These are phyloP conservation scores for Hystrix brachyura DNA, from an alignment of 2,113 vertebrate genomes.

Conservation along the genomic window DNA sequence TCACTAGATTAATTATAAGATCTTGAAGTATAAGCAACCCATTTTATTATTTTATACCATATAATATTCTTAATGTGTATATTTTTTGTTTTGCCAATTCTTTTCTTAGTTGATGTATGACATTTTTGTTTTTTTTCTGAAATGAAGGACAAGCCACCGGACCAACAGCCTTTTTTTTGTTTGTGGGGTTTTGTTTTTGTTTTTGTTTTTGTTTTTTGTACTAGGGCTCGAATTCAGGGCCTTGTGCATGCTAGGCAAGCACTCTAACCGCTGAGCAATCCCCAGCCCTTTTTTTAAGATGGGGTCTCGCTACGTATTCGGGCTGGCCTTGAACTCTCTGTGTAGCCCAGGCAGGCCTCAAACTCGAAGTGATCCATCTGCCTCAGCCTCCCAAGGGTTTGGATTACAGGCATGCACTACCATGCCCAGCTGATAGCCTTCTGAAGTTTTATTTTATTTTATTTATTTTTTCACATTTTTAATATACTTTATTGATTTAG, in stretches of 20 bases:
- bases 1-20: neutral
- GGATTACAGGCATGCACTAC: too few relatives aligned
- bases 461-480: conserved; percentile 73
- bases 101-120: neutral
- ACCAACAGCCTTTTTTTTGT: neutral
- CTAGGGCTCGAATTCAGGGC: too few relatives aligned
- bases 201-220: neutral
- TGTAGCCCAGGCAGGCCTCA: too few relatives aligned
- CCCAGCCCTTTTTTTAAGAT: neutral
- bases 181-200: neutral
- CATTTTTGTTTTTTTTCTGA: neutral
- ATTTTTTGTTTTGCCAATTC: neutral
- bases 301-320: too few relatives aligned
- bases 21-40: neutral
- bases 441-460: too few relatives aligned
- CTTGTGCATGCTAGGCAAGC: too few relatives aligned
- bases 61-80: neutral
- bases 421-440: neutral
- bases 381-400: too few relatives aligned
- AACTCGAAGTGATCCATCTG: too few relatives aligned
- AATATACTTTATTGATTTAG: conserved; percentile 87
- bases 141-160: neutral
- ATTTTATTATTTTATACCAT: neutral
- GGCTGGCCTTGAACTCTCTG: too few relatives aligned
- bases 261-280: too few relatives aligned